phyloP scores from a whole-genome alignment of 2,888 invertebrate species.

The Lottia gigantea region DNA sequence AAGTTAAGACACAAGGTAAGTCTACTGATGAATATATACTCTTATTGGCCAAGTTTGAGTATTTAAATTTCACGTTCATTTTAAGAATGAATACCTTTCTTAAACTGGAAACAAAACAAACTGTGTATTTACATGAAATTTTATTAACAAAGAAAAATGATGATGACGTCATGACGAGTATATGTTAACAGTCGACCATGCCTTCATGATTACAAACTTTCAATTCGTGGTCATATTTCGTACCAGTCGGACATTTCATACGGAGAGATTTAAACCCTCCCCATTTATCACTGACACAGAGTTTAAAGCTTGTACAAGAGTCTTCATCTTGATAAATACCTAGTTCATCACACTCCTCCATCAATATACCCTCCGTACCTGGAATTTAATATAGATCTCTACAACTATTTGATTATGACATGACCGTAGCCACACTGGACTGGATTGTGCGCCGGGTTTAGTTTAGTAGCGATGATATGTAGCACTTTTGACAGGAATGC shows the following conservation, averaged over 20 bases:
- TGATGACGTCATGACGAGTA: neutral
- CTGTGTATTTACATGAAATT: neutral
- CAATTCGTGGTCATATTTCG: conserved; percentile 33
- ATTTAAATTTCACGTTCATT: no score
- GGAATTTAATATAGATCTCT: neutral
- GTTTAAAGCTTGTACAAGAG: conserved; percentile 36
- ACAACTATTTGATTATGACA: no score
- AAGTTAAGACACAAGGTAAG: no score
- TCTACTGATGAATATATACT: no score
- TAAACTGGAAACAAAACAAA: no score
- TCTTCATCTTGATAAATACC: conserved; percentile 37
- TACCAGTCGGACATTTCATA: conserved; percentile 38
- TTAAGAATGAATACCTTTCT: no score
- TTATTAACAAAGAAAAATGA: conserved; percentile 5
- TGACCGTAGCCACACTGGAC: no score
- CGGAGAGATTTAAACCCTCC: conserved; percentile 24
- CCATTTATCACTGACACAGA: conserved; percentile 34
- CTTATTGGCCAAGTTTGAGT: no score
- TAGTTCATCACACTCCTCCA: conserved; percentile 24
- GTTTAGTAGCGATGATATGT: no score
- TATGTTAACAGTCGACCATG: conserved; percentile 31
- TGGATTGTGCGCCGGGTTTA: no score
- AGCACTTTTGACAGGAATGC: no score
- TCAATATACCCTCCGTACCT: conserved; percentile 32
- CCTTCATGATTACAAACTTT: conserved; percentile 38